Evolutionary conservation across 2,888 invertebrate species (phyloP).

Genomic region (Diaphora mendica): DNA sequence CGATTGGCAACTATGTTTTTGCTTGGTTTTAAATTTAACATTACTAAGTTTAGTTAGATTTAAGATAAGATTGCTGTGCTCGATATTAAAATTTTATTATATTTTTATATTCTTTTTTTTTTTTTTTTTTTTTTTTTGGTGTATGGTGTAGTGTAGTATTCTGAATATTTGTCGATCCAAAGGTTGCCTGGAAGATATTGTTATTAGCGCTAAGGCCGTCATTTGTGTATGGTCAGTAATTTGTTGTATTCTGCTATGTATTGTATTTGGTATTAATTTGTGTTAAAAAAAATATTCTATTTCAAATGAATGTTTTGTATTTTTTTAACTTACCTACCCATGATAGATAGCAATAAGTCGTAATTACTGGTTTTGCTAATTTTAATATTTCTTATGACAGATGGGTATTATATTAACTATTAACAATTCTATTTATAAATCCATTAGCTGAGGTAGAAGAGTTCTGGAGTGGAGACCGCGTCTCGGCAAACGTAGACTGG

Average conservation of each 20-base stretch:
- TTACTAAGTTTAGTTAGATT: background rate
- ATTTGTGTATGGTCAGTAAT: too few species aligned
- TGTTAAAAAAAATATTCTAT: background rate
- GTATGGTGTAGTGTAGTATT: too few species aligned
- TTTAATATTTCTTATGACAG: background rate
- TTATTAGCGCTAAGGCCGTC: too few species aligned
- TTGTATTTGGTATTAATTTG: too few species aligned
- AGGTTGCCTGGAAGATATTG: too few species aligned
- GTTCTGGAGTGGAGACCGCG: too few species aligned
- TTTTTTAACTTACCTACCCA: background rate
- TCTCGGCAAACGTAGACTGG: too few species aligned
- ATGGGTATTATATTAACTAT: background rate
- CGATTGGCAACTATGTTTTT: conserved; percentile 17
- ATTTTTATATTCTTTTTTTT: too few species aligned
- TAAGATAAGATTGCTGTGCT: background rate
- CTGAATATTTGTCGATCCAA: too few species aligned
- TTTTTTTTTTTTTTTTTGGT: background rate
- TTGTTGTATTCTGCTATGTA: too few species aligned
- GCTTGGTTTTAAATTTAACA: conserved; percentile 1
- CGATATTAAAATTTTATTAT: background rate
- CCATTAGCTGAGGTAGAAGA: too few species aligned
- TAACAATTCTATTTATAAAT: too few species aligned
- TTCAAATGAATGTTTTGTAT: background rate
- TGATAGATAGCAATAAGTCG: background rate
- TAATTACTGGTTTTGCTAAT: background rate